Evolutionary conservation across 2,888 invertebrate species (phyloP).

Genomic region (Pediacus dermestoides): DNA sequence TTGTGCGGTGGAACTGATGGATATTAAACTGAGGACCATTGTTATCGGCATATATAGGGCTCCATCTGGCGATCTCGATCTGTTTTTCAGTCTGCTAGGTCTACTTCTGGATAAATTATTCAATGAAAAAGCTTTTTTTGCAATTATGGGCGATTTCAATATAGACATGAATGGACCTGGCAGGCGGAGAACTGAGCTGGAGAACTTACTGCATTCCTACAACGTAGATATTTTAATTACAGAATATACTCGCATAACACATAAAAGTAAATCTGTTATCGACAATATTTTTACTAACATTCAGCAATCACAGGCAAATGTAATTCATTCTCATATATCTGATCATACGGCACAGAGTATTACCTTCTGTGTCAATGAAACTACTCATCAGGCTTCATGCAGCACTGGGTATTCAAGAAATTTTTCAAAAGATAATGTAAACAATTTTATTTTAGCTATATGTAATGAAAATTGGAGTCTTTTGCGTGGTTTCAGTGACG

Average conservation of each 20-base stretch:
- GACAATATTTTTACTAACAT: slow-evolving; percentile 2
- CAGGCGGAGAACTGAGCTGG: neutral
- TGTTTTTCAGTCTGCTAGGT: neutral
- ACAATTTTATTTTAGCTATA: too few species aligned
- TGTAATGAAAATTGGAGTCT: too few species aligned
- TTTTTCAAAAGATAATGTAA: too few species aligned
- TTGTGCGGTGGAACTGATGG: slow-evolving; percentile 1
- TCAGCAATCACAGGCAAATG: neutral
- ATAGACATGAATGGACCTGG: neutral
- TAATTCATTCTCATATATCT: slow-evolving; percentile 1
- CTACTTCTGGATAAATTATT: slow-evolving; percentile 3
- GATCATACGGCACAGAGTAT: slow-evolving; percentile 5
- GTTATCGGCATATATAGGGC: slow-evolving; percentile 2
- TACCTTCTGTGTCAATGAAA: too few species aligned
- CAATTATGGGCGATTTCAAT: slow-evolving; percentile 3
- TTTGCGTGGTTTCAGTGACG: too few species aligned
- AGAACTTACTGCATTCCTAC: neutral
- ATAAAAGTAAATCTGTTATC: slow-evolving; percentile 1
- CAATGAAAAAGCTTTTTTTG: neutral
- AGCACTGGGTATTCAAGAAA: too few species aligned
- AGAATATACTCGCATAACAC: neutral
- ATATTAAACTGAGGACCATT: neutral
- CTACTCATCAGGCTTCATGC: too few species aligned
- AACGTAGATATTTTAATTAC: neutral
- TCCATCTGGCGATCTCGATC: neutral